phyloP scores from a whole-genome alignment of 2,113 vertebrate species.

The Aegotheles bennettii region DNA sequence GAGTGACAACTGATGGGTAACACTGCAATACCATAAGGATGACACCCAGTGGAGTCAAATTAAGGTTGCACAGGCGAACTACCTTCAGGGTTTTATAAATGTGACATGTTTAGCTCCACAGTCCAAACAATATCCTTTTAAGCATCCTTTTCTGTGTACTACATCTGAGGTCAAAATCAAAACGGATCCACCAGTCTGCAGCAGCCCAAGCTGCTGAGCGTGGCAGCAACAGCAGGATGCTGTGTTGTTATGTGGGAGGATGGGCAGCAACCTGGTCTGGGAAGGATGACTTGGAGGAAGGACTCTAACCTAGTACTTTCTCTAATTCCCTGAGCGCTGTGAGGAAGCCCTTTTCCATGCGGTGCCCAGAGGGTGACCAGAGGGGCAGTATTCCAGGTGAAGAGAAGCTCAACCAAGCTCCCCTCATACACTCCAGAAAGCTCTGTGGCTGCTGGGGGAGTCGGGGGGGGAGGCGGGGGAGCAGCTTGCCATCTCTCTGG shows the following conservation, averaged over 20 bases:
- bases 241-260: not conserved
- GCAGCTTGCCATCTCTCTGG: too few relatives aligned
- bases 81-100: not conserved
- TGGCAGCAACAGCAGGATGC: not conserved
- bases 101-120: not conserved
- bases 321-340: not conserved
- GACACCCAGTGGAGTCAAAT: not conserved
- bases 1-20: not conserved
- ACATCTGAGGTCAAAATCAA: not conserved
- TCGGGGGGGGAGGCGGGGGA: rapidly evolving
- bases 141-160: not conserved
- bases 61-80: not conserved
- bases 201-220: not conserved
- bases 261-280: not conserved
- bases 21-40: not conserved
- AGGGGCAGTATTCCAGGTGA: rapidly evolving
- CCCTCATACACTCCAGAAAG: not conserved
- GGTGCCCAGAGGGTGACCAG: not conserved
- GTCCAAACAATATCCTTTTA: not conserved
- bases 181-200: rapidly evolving
- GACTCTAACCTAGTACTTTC: not conserved
- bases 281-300: not conserved
- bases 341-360: not conserved
- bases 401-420: not conserved
- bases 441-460: not conserved